Conservation (phyloP, 2,797 vertebrate species). For the Thaleichthys pacificus region DNA sequence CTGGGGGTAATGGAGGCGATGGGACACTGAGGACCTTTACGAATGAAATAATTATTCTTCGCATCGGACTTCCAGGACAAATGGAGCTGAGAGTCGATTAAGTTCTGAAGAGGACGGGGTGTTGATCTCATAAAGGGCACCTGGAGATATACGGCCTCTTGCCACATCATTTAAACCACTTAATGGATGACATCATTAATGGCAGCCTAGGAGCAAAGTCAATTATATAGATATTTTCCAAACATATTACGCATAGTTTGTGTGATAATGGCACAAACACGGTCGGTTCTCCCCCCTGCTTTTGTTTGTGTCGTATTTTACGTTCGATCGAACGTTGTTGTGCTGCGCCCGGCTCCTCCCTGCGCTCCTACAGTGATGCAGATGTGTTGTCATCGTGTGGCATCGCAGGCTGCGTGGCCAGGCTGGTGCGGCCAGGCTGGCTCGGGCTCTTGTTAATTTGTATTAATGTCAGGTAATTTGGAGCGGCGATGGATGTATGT, state of each 20-base stretch:
- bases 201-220: slow-evolving; percentile 68
- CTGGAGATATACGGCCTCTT: slow-evolving; percentile 75
- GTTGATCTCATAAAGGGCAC: slow-evolving; percentile 76
- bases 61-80: slow-evolving; percentile 65
- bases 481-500: slow-evolving; percentile 68
- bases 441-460: slow-evolving; percentile 73
- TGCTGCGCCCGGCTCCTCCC: too few species aligned
- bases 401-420: slow-evolving; percentile 52
- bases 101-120: slow-evolving; percentile 64
- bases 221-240: slow-evolving; percentile 79
- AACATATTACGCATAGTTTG: slow-evolving; percentile 74
- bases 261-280: slow-evolving; percentile 62
- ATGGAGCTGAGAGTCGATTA: slow-evolving; percentile 71
- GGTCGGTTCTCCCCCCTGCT: slow-evolving; percentile 44
- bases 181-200: slow-evolving; percentile 77
- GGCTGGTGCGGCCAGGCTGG: slow-evolving; percentile 46
- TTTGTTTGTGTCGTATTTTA: not conserved
- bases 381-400: slow-evolving; percentile 52
- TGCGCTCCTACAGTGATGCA: slow-evolving; percentile 55
- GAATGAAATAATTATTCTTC: slow-evolving; percentile 70
- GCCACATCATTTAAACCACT: slow-evolving; percentile 78
- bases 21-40: slow-evolving; percentile 67
- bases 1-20: slow-evolving; percentile 63
- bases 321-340: not conserved
- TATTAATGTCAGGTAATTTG: slow-evolving; percentile 80